Evolutionary conservation across 2,888 invertebrate species (phyloP).

Genomic region (Drosophila hamatofila): DNA sequence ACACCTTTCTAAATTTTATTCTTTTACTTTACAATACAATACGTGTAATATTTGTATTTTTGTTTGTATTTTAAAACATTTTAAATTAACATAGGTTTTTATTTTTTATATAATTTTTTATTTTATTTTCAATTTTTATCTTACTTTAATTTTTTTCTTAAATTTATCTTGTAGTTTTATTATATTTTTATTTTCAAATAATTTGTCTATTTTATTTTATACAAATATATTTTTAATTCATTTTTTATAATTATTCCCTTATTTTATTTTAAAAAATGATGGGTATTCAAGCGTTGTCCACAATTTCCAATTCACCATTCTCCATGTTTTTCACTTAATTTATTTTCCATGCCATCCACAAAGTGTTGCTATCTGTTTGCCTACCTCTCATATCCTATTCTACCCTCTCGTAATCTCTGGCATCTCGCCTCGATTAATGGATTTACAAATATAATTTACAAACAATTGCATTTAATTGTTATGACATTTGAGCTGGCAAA

Average conservation of each 20-base stretch:
- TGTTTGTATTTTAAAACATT: too few relatives aligned
- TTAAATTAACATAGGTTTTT: too few relatives aligned
- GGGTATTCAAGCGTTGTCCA: neutral
- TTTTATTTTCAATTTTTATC: too few relatives aligned
- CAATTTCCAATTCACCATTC: too few relatives aligned
- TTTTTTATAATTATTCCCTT: neutral
- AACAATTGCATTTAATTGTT: constrained; percentile 50
- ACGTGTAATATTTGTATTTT: too few relatives aligned
- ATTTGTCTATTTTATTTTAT: too few relatives aligned
- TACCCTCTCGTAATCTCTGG: neutral
- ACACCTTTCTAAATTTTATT: too few relatives aligned
- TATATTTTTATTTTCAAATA: too few relatives aligned
- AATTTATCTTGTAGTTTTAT: too few relatives aligned
- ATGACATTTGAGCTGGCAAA: constrained; percentile 45
- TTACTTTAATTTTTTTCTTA: too few relatives aligned
- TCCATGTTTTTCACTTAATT: constrained; percentile 7
- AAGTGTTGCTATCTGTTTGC: neutral
- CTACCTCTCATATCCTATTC: neutral
- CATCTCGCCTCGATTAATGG: constrained; percentile 1
- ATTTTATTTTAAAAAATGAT: neutral
- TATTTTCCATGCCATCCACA: constrained; percentile 5
- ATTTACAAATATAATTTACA: constrained; percentile 26
- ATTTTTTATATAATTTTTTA: too few relatives aligned
- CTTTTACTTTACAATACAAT: too few relatives aligned
- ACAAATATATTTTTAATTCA: neutral